A percentile compares a stretch with the other conserved stretches of the same genome.
These are phyloP conservation scores for Phymanthus crucifer DNA, from an alignment of 92 coral and sea anemone species.

Conservation along the genomic window DNA sequence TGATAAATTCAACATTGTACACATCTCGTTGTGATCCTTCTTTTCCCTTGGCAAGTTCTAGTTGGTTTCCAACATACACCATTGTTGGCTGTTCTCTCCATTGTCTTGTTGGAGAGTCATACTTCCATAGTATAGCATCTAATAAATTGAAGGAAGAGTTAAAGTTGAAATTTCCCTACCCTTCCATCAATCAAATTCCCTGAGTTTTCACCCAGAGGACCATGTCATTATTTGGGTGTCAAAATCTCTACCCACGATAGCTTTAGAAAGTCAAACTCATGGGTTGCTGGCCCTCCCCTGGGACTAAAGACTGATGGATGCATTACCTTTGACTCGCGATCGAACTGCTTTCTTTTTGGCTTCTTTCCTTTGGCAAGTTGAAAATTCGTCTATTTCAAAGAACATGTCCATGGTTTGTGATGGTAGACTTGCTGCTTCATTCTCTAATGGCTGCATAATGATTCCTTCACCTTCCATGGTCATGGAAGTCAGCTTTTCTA, in stretches of 20 bases:
- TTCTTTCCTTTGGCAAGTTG: neutral
- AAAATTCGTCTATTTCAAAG: neutral
- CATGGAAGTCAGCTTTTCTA: neutral
- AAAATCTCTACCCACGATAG: too few relatives aligned
- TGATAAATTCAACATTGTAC: conserved; percentile 74
- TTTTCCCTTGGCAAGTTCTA: conserved; percentile 66
- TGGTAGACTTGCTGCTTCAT: conserved; percentile 51
- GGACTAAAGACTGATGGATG: too few relatives aligned
- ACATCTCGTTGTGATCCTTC: conserved; percentile 89
- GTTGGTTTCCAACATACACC: conserved; percentile 70
- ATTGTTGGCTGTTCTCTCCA: conserved; percentile 71
- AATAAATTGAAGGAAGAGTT: neutral
- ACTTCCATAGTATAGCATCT: conserved; percentile 65
- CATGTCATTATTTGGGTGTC: too few relatives aligned
- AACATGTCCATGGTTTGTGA: conserved; percentile 10
- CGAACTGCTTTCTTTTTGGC: conserved; percentile 18
- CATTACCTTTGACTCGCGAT: conserved; percentile 74
- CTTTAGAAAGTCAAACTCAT: too few relatives aligned
- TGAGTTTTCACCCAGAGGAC: too few relatives aligned
- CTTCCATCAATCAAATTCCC: neutral
- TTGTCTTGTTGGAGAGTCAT: conserved; percentile 36
- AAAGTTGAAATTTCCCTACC: too few relatives aligned
- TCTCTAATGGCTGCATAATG: conserved; percentile 54
- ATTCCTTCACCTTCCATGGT: conserved; percentile 43
- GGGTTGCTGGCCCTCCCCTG: too few relatives aligned